Base-by-base conservation (phyloP, 2,113 vertebrate species). In the Orientallactaga bullata region DNA sequence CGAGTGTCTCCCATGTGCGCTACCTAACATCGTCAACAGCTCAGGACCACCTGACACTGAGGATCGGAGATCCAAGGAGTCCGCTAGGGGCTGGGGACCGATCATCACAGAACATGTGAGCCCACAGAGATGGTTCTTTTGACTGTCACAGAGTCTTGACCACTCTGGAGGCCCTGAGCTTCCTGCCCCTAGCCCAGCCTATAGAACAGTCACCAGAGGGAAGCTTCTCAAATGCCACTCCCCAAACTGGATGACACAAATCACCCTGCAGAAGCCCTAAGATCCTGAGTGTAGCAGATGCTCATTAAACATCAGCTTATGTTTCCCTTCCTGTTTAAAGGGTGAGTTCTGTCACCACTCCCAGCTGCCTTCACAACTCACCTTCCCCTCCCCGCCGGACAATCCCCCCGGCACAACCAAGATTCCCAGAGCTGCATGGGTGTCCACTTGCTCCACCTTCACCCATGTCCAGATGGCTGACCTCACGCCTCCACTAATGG, bases 341-440 rank as follows among this genome's bases (percentile, higher is more conserved):
- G 30, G 30, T 16, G 32, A n/a, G n/a, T 13, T 39, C 86, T 7
- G 66, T n/a, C 12, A 23, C 37, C 13, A 15, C 73, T 24, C 63
- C 74, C 47, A 7, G 35, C 35, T 66, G 24, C 21, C 77, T 68
- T 42, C 7, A 39, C 26, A 68, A 12, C 18, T 28, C 3, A 3
- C n/a, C 73, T 51, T 1, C 1, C 42, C 80, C 86, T 11, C 24
- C 30, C 0, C 81, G 76, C 0, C 91, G 0, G 0, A 72, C 65
- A 32, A 4, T 6, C 12, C 47, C 39, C 15, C 18, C 5, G 3
- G 2, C 21, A 51, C 26, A 61, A 2, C 15, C 5, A 42, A 84
- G 72, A 32, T 32, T 13, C 69, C 39, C 37, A 7, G 51, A n/a
- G 42, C 78, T 5, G 3, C 0, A 17, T 2, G 87, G n/a, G n/a